Percentiles rank a stretch among this genome's conserved stretches.
phyloP scores from a whole-genome alignment of 2,797 vertebrate genomes.

The Rhynchonycteris naso region DNA sequence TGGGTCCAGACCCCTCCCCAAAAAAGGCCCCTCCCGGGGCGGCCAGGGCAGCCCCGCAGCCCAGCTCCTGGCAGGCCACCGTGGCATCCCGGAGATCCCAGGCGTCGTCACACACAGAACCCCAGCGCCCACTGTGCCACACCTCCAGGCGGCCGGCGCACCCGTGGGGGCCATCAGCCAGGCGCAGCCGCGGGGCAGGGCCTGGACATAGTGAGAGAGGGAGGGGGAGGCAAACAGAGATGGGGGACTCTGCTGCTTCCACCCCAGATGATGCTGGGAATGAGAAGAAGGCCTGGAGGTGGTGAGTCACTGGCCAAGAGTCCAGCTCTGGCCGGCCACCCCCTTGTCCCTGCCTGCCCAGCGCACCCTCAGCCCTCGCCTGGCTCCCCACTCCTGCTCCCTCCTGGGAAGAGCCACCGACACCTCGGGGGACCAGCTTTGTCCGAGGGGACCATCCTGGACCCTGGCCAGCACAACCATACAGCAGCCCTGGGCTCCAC shows the following conservation, averaged over 20 bases:
- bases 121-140: slow-evolving; percentile 79
- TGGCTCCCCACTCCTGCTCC: neutral
- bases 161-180: slow-evolving; percentile 71
- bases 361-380: neutral
- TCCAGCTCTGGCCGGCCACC: rapidly evolving
- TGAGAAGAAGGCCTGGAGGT: neutral
- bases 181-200: slow-evolving; percentile 65
- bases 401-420: neutral
- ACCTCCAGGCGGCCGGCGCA: slow-evolving; percentile 83
- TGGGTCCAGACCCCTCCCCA: slow-evolving; percentile 79
- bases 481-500: neutral
- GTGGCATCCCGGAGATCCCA: slow-evolving; percentile 80
- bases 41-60: slow-evolving; percentile 72
- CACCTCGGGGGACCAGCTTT: neutral
- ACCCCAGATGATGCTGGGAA: rapidly evolving
- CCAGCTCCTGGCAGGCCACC: slow-evolving; percentile 82
- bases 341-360: neutral
- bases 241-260: rapidly evolving
- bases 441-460: no score
- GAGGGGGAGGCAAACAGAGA: neutral
- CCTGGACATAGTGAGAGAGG: slow-evolving; percentile 38
- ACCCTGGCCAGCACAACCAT: neutral
- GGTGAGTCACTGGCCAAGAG: rapidly evolving
- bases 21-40: slow-evolving; percentile 81
- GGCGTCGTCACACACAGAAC: slow-evolving; percentile 81